Conservation (phyloP, 1,140 invertebrate species). For the Oedothorax gibbosus region DNA sequence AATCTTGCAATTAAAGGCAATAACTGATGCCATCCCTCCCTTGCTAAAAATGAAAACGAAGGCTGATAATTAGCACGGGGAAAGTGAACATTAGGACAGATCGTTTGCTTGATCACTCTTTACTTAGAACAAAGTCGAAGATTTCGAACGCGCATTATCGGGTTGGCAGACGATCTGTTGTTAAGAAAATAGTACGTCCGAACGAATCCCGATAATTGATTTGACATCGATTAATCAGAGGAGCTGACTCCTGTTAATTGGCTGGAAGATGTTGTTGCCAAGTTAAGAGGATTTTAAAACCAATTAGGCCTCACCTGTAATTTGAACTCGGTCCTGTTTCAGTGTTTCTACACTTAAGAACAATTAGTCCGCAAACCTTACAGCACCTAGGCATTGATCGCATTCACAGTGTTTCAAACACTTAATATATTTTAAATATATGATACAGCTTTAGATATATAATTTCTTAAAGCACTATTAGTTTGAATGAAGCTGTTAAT, state of each 20-base stretch:
- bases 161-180: not conserved
- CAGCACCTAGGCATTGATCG: no score
- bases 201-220: conserved; percentile 56
- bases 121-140: not conserved
- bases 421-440: no score
- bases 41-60: conserved; percentile 54
- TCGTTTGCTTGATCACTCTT: conserved; percentile 18
- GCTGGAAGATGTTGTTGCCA: conserved; percentile 12
- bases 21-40: conserved; percentile 51
- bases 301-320: conserved; percentile 35
- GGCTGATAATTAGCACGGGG: conserved; percentile 47
- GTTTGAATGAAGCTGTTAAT: no score
- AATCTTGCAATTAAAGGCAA: conserved; percentile 61
- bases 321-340: not conserved
- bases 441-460: no score
- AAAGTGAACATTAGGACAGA: conserved; percentile 55
- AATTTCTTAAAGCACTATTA: no score
- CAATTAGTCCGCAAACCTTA: no score
- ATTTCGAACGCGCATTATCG: conserved; percentile 52
- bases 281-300: conserved; percentile 46
- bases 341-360: conserved; percentile 3
- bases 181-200: conserved; percentile 47
- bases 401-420: no score
- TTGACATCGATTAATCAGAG: conserved; percentile 44
- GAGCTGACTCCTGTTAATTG: conserved; percentile 37